phyloP scores from a whole-genome alignment of 2,888 invertebrate species.

The Octonoba sinensis region DNA sequence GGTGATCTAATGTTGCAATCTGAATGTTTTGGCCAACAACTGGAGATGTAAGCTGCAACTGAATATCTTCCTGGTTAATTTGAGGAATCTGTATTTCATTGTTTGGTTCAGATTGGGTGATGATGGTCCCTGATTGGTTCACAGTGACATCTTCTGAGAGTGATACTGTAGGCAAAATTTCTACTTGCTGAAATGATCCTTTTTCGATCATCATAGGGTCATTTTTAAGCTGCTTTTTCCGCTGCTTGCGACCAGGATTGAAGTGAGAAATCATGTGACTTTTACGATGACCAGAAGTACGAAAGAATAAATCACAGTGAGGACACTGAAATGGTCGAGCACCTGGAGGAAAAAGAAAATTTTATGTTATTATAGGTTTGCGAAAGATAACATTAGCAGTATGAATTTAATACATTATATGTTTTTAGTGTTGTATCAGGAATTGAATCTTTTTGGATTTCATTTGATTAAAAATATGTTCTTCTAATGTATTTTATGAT shows the following conservation, averaged over 20 bases:
- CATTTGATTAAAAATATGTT: too few species aligned
- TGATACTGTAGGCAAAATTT: conserved; percentile 36
- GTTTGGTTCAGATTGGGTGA: conserved; percentile 20
- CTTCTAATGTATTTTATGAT: too few species aligned
- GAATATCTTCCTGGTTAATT: conserved; percentile 68
- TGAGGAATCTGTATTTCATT: conserved; percentile 51
- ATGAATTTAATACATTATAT: too few species aligned
- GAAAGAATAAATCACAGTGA: conserved; percentile 79
- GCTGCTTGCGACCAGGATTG: conserved; percentile 44
- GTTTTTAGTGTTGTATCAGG: too few species aligned
- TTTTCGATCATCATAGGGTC: conserved; percentile 11
- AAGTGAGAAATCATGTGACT: conserved; percentile 76
- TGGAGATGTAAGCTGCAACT: conserved; percentile 70
- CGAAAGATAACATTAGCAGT: too few species aligned
- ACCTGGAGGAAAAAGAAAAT: conserved; percentile 68
- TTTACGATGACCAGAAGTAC: conserved; percentile 79
- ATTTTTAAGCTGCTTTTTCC: conserved; percentile 4
- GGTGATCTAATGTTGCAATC: conserved; percentile 71
- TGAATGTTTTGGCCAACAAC: conserved; percentile 70
- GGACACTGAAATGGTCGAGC: conserved; percentile 81
- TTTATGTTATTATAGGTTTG: neutral
- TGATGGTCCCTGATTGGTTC: conserved; percentile 16
- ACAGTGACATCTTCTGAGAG: conserved; percentile 67
- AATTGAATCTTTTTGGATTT: too few species aligned
- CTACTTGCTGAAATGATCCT: conserved; percentile 1